Evolutionary conservation across 2,888 invertebrate genomes (phyloP).

Genomic region (Drosophila quasianomalipes): DNA sequence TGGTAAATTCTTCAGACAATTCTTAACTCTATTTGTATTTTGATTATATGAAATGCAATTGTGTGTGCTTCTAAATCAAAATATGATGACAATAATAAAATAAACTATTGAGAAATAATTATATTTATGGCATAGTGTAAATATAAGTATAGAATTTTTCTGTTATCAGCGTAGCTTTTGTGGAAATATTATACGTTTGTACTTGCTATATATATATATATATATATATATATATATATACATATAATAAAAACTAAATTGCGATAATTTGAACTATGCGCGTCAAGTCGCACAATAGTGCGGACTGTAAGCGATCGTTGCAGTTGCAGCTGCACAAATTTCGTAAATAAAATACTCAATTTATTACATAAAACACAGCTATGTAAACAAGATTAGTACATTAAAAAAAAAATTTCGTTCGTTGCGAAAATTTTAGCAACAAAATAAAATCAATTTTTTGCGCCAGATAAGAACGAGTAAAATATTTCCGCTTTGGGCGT

Average conservation of each 20-base stretch:
- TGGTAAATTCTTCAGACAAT: not conserved
- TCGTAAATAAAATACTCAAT: conserved; percentile 18
- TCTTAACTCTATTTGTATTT: not conserved
- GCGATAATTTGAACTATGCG: conserved; percentile 68
- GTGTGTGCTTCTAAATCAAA: conserved; percentile 18
- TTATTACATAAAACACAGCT: conserved; percentile 22
- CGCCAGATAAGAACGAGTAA: conserved; percentile 71
- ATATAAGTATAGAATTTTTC: conserved; percentile 30
- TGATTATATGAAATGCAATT: conserved; percentile 12
- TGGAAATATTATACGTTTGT: conserved; percentile 39
- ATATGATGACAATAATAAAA: conserved; percentile 32
- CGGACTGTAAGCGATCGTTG: conserved; percentile 34
- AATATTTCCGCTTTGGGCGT: conserved; percentile 76
- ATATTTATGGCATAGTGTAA: conserved; percentile 54
- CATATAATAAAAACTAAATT: conserved; percentile 53
- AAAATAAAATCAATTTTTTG: conserved; percentile 72
- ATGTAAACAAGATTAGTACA: conserved; percentile 10
- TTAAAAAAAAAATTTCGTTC: conserved; percentile 38
- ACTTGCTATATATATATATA: conserved; percentile 8
- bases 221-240: conserved; percentile 12
- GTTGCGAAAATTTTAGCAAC: conserved; percentile 63
- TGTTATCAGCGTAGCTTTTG: conserved; percentile 62
- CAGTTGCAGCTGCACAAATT: conserved; percentile 46
- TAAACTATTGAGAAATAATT: conserved; percentile 42
- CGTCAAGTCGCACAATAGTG: conserved; percentile 46